phyloP scores from a whole-genome alignment of 2,888 invertebrate genomes.

The Drosophila hamatofila region DNA sequence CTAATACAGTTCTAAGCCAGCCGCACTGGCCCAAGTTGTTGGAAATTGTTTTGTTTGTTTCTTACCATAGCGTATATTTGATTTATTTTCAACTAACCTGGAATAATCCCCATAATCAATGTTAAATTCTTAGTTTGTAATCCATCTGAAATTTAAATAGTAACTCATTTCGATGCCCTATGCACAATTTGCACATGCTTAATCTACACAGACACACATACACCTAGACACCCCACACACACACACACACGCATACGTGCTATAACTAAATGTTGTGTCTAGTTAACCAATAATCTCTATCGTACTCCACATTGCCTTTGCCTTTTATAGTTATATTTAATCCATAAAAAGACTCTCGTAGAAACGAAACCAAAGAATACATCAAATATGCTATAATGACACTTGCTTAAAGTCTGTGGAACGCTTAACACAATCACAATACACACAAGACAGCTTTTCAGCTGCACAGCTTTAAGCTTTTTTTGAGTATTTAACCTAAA shows the following conservation, averaged over 20 bases:
- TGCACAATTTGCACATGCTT: slow-evolving; percentile 27
- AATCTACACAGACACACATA: slow-evolving; percentile 16
- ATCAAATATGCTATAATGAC: neutral
- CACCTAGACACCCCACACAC: slow-evolving; percentile 6
- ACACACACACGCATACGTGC: neutral
- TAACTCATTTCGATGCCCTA: slow-evolving; percentile 3
- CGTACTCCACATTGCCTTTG: neutral
- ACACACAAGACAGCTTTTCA: neutral
- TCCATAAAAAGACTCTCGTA: neutral
- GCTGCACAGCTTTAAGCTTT: neutral
- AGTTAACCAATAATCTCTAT: neutral
- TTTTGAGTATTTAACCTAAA: neutral
- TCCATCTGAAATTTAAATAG: slow-evolving; percentile 1
- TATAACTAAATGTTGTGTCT: neutral
- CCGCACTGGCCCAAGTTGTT: slow-evolving; percentile 23
- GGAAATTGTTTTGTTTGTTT: slow-evolving; percentile 38
- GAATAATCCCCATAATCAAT: slow-evolving; percentile 22
- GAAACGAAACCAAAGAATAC: slow-evolving; percentile 28
- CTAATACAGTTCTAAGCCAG: slow-evolving; percentile 84
- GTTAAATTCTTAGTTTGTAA: slow-evolving; percentile 39
- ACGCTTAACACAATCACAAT: neutral
- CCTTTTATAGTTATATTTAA: neutral
- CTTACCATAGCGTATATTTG: neutral
- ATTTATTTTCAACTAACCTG: slow-evolving; percentile 30
- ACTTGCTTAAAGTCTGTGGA: neutral